Evolutionary conservation across 2,888 invertebrate species (phyloP).

Genomic region (Drosophila infuscata): DNA sequence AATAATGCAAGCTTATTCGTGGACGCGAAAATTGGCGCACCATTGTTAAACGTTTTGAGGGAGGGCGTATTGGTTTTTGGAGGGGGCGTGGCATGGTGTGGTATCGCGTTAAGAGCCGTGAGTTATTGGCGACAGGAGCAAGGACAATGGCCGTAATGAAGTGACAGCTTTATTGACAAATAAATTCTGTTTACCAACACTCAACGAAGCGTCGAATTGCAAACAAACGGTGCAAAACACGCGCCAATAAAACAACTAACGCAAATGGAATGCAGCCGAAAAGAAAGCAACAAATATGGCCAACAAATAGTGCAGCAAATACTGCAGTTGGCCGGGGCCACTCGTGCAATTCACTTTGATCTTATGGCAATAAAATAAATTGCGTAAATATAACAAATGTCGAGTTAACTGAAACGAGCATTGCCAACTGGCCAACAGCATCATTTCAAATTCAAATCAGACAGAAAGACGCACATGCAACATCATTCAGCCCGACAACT

Average conservation of each 20-base stretch:
- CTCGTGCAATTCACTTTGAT: conserved; percentile 73
- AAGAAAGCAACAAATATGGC: conserved; percentile 9
- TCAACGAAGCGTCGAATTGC: conserved; percentile 51
- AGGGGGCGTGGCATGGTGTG: not conserved
- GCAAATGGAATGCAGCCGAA: conserved; percentile 2
- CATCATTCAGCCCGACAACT: conserved; percentile 6
- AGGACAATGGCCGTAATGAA: conserved; percentile 73
- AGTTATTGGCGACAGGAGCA: conserved; percentile 62
- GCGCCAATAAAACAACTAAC: conserved; percentile 30
- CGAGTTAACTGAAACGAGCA: not conserved
- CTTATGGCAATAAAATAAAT: conserved; percentile 70
- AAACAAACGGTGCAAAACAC: conserved; percentile 31
- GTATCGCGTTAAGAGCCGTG: conserved; percentile 30
- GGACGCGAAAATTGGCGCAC: conserved; percentile 55
- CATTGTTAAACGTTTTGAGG: conserved; percentile 67
- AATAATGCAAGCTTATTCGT: conserved; percentile 70
- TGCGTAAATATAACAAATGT: conserved; percentile 68
- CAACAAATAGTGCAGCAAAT: conserved; percentile 41
- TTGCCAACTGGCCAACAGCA: conserved; percentile 21
- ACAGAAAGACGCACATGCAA: not conserved
- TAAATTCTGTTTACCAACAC: conserved; percentile 76
- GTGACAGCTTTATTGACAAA: conserved; percentile 80
- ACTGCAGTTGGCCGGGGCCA: conserved; percentile 47
- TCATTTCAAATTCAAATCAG: conserved; percentile 70
- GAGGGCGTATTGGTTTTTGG: not conserved